These are phyloP conservation scores for Oxyruncus cristatus DNA, from an alignment of 2,113 vertebrate species.

Conservation along the genomic window DNA sequence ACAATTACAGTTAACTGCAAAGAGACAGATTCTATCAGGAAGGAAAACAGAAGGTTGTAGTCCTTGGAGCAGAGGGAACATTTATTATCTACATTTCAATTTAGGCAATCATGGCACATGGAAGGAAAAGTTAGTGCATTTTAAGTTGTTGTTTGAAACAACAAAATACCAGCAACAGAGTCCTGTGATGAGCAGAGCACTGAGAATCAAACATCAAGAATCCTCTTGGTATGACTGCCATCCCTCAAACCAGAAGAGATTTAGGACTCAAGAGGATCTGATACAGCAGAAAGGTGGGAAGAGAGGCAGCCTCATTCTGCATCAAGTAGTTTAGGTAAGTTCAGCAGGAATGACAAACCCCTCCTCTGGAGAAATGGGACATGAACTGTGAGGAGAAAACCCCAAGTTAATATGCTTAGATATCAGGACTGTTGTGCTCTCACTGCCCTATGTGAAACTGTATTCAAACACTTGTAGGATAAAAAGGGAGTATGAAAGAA, in stretches of 20 bases:
- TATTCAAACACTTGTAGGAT: not conserved
- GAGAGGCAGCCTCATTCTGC: not conserved
- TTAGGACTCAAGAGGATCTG: not conserved
- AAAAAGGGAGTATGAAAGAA: not conserved
- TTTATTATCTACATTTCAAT: not conserved
- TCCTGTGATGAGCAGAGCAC: not conserved
- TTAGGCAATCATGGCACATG: not conserved
- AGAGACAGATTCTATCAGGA: not conserved
- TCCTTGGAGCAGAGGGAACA: not conserved
- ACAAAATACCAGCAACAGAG: not conserved
- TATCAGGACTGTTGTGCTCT: not conserved
- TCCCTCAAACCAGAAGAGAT: not conserved
- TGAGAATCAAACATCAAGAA: not conserved
- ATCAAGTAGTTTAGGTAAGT: not conserved
- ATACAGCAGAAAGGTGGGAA: not conserved
- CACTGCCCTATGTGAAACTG: not conserved
- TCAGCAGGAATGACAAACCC: not conserved
- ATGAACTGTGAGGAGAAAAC: not conserved
- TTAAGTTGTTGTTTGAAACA: not conserved
- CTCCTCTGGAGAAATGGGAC: not conserved
- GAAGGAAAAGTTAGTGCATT: not conserved
- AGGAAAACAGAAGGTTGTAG: not conserved
- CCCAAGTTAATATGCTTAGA: not conserved
- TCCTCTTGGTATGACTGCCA: not conserved
- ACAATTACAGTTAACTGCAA: not conserved